Base-by-base conservation (phyloP, 1,140 invertebrate species). In the Drosophila watanabei region DNA sequence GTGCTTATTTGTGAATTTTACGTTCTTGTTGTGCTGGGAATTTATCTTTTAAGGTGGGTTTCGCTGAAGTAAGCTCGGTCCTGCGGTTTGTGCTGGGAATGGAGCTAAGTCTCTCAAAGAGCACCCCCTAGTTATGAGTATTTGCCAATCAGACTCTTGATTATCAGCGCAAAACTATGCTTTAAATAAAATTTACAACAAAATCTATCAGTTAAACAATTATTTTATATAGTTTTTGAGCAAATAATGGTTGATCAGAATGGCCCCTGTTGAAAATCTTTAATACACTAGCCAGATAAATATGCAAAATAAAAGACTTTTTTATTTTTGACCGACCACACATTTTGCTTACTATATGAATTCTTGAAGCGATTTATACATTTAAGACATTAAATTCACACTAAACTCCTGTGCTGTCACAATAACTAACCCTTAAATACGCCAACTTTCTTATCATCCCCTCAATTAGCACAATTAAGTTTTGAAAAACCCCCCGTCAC, bases 391-490 rank as follows among this genome's bases (percentile, higher is more conserved):
- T 56, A 24, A 56, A 16, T 37, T 56, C 20, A 28, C 20, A 56
- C 39, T 28, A 16, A 56, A 56, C 16, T 24, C 10, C n/a, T 39
- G 14, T 6, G 18, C 41, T 64, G 51, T 64, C 70, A 75, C 43
- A 64, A 62, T 51, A 75, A 60, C 57, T 54, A 41, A 57, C 41
- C 16, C 37, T 45, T 48, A 30, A 46, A 33, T 33, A 24, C 39
- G 39, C 13, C 13, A 56, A 75, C 49, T 75, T 62, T 11, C 41
- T 54, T 54, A 14, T 56, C 62, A 45, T 58, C 39, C 63, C 63
- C 52, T 65, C 75, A 77, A 77, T 77, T 77, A 77, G 62, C 62
- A 60, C 73, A 77, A 77, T 77, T 77, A 77, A 77, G 39, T 77
- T 66, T 57, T 46, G 56, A 43, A 68, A 77, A 73, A 46, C 54